phyloP scores from a whole-genome alignment of 2,888 invertebrate genomes.

The Branchinecta sandiegonensis region DNA sequence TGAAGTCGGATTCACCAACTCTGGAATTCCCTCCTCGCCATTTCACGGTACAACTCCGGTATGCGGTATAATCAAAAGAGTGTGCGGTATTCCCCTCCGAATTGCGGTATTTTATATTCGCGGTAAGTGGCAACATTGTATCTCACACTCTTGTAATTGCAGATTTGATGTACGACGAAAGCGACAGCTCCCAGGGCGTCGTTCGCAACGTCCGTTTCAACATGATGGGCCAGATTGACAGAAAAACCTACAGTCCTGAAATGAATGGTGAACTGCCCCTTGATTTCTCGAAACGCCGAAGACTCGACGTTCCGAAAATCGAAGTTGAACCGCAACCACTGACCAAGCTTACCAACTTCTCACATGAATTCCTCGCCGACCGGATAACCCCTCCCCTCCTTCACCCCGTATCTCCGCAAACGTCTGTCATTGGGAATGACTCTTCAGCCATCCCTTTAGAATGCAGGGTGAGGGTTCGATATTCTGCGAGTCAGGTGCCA shows the following conservation, averaged over 20 bases:
- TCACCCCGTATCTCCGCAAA: not conserved
- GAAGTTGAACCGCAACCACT: not conserved
- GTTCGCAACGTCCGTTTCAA: conserved; percentile 13
- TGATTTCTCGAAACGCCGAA: not conserved
- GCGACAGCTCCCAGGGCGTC: not conserved
- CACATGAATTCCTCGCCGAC: not conserved
- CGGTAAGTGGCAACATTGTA: no score
- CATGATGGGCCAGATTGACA: conserved; percentile 6
- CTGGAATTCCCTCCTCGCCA: no score
- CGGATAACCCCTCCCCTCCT: not conserved
- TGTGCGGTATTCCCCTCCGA: no score
- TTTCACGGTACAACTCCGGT: no score
- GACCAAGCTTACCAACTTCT: not conserved
- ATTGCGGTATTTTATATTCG: no score
- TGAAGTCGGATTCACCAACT: no score
- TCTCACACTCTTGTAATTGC: no score
- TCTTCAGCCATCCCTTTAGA: not conserved
- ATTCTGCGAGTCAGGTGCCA: not conserved
- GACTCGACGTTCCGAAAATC: not conserved
- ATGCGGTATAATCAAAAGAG: no score
- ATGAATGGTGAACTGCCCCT: not conserved
- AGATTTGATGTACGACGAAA: no score
- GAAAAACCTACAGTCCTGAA: not conserved
- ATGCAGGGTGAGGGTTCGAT: not conserved
- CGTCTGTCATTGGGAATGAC: not conserved